phyloP scores from a whole-genome alignment of 2,113 vertebrate species.

The Urocolius indicus region DNA sequence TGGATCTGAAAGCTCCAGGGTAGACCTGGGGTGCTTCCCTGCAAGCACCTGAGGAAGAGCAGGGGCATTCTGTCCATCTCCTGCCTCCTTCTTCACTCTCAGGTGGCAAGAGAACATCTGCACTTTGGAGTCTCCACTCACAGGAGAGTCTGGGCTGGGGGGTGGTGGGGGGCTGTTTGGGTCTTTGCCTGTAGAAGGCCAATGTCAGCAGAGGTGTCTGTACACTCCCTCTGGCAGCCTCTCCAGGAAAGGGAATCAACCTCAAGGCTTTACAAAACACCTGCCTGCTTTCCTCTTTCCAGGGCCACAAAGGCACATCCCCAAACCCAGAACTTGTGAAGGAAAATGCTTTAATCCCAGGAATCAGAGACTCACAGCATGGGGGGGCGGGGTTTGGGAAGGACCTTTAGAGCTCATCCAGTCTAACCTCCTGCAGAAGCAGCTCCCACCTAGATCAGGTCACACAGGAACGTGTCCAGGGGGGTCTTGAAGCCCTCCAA shows the following conservation, averaged over 20 bases:
- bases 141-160: not conserved
- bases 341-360: not conserved
- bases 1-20: not conserved
- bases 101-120: not conserved
- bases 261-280: not conserved
- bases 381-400: no score
- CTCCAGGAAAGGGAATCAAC: not conserved
- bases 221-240: not conserved
- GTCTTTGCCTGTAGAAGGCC: not conserved
- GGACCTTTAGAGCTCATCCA: no score
- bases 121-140: fast-evolving
- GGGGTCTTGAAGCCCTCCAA: no score
- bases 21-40: not conserved
- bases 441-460: no score
- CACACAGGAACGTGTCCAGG: no score
- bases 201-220: not conserved
- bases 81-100: not conserved
- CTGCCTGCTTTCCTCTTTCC: fast-evolving
- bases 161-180: fast-evolving
- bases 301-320: not conserved
- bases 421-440: no score
- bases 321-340: not conserved
- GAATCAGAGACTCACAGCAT: not conserved
- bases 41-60: not conserved
- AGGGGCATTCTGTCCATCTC: not conserved